A percentile compares a stretch with the other conserved stretches of the same genome.
These are phyloP conservation scores for Athetis lepigone DNA, from an alignment of 2,888 invertebrate species.

Conservation along the genomic window DNA sequence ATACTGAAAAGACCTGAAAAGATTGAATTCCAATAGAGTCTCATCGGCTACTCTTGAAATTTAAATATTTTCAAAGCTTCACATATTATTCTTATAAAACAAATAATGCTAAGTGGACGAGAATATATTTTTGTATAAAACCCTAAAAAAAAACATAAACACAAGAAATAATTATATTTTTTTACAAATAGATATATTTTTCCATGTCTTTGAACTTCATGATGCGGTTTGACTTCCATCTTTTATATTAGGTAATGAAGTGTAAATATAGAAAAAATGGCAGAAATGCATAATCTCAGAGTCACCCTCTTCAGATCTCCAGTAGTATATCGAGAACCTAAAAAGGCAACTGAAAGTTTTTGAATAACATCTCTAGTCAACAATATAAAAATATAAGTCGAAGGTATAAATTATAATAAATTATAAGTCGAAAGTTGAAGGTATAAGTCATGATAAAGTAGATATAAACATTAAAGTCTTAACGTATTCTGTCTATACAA, in stretches of 20 bases:
- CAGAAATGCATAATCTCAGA: slow-evolving; percentile 55
- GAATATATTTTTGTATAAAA: slow-evolving; percentile 70
- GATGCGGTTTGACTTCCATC: slow-evolving; percentile 35
- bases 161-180: slow-evolving; percentile 57
- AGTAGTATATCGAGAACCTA: neutral
- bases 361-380: slow-evolving; percentile 14
- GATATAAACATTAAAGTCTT: neutral
- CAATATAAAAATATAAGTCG: neutral
- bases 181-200: slow-evolving; percentile 61
- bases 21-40: neutral
- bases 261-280: slow-evolving; percentile 21
- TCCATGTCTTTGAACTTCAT: slow-evolving; percentile 31
- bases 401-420: no score
- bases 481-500: slow-evolving; percentile 29
- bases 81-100: slow-evolving; percentile 35
- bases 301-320: slow-evolving; percentile 61
- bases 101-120: slow-evolving; percentile 13
- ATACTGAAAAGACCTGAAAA: slow-evolving; percentile 15
- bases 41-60: neutral
- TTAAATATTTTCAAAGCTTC: slow-evolving; percentile 17
- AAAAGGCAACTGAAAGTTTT: slow-evolving; percentile 1
- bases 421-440: neutral
- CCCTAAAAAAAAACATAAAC: slow-evolving; percentile 47
- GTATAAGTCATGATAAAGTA: slow-evolving; percentile 32
- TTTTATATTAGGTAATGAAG: slow-evolving; percentile 10